Percentiles rank a stretch among this genome's conserved stretches.
Conservation (phyloP, 1,140 invertebrate species). For the Halictus rubicundus region DNA sequence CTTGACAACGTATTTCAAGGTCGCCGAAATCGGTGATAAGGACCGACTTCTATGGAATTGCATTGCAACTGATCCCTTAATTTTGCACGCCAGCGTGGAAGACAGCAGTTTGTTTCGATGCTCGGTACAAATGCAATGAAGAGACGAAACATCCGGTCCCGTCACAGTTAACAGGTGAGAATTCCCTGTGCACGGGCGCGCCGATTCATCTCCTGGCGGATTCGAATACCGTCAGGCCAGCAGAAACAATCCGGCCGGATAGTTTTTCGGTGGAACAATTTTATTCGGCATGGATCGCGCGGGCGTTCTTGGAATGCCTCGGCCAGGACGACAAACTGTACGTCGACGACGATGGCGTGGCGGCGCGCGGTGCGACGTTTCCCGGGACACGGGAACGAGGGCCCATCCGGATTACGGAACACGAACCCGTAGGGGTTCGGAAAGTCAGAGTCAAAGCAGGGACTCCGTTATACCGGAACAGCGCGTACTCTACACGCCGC, state of each 20-base stretch:
- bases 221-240: not conserved
- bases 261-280: not conserved
- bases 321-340: slow-evolving; percentile 40
- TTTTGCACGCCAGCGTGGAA: too few species aligned
- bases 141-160: too few species aligned
- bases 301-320: slow-evolving; percentile 21
- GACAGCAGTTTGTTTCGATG: too few species aligned
- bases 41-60: too few species aligned
- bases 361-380: slow-evolving; percentile 19
- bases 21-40: too few species aligned
- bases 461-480: slow-evolving; percentile 58
- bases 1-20: too few species aligned
- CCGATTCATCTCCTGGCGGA: too few species aligned
- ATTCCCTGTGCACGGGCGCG: too few species aligned
- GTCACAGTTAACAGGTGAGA: too few species aligned
- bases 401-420: slow-evolving; percentile 61
- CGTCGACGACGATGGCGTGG: too few species aligned
- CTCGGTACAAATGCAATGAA: too few species aligned
- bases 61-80: too few species aligned
- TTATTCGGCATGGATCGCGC: not conserved
- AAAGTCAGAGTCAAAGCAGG: slow-evolving; percentile 53
- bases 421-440: slow-evolving; percentile 43
- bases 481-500: slow-evolving; percentile 31
- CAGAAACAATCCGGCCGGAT: slow-evolving; percentile 11
- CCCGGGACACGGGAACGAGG: slow-evolving; percentile 26